Evolutionary conservation across 2,888 invertebrate genomes (phyloP), one percentile per base, ranked within the genome.

Genomic region (Vandiemenella viatica): DNA sequence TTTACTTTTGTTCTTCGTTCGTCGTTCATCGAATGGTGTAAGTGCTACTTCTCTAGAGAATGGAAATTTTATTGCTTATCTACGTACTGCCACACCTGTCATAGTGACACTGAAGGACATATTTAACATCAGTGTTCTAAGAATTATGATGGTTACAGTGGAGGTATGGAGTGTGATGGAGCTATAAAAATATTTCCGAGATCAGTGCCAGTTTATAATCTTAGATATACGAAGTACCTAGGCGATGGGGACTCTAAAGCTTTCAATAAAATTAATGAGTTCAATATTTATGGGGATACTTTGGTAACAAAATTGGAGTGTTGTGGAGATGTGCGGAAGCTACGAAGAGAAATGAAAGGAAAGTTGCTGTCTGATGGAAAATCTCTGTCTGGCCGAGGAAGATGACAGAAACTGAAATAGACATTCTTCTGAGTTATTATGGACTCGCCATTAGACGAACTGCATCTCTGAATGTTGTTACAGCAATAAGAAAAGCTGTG

Each of bases 221-320:
- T 53, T 8, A 26, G 50, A 4, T 53, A 51, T 32, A 42, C 23
- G 2, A 16, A 53, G 5, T 53, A 47, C 23, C 15, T 53, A 8
- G 51, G 51, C 5, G 51, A 53, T 45, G 53, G 51, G 1, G 53
- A 53, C 37, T 43, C 47, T 5, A 51, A 51, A 37, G 49, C 41
- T 1, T 42, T 45, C 16, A 38, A 38, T 15, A 21, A 43, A 20
- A n/a, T n/a, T n/a, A n/a, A n/a, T n/a, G n/a, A n/a, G n/a, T n/a
- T n/a, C n/a, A n/a, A n/a, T n/a, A n/a, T 43, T 4, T 50, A 50
- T 22, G 43, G 42, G 20, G 17, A 13, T 16, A 32, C 43, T 43
- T 5, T 26, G 18, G 20, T 19, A 0, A 19, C 20, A 20, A 51
- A 53, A 37, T 23, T 50, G 4, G 43, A 53, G 40, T 50, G 50